phyloP scores from a whole-genome alignment of 1,140 invertebrate genomes.

The Bombus ignitus region DNA sequence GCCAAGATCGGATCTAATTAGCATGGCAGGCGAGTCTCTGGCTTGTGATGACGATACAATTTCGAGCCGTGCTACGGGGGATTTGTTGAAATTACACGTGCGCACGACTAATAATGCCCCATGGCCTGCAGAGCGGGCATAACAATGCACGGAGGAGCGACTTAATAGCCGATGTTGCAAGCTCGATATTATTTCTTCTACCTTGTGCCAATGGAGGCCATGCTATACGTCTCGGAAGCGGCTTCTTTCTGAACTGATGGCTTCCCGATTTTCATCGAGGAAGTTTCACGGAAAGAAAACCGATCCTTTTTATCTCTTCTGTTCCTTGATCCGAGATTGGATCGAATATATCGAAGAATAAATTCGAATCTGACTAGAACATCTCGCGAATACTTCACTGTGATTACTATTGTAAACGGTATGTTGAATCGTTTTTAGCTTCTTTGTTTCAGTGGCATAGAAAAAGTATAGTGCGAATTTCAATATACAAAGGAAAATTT shows the following conservation, averaged over 20 bases:
- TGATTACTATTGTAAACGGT: no score
- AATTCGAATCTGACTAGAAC: not conserved
- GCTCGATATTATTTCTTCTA: not conserved
- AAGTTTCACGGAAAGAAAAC: not conserved
- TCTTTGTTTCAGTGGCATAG: no score
- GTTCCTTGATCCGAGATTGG: not conserved
- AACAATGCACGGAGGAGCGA: conserved; percentile 11
- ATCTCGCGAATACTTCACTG: not conserved
- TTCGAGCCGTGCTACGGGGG: not conserved
- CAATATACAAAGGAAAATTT: no score
- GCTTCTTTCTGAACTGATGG: not conserved
- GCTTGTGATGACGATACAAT: conserved; percentile 16
- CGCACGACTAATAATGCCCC: conserved; percentile 29
- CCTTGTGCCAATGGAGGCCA: no score
- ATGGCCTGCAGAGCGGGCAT: not conserved
- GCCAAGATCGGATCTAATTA: conserved; percentile 77
- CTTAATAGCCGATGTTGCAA: conserved; percentile 11
- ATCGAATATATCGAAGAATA: not conserved
- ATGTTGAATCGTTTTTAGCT: no score
- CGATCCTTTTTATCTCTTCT: not conserved
- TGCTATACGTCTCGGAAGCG: not conserved
- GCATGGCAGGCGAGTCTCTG: conserved; percentile 53
- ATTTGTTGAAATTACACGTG: conserved; percentile 29
- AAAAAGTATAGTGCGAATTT: no score
- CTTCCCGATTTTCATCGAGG: not conserved